Evolutionary conservation across 2,113 vertebrate genomes (phyloP).

Genomic region (Oreochromis niloticus): DNA sequence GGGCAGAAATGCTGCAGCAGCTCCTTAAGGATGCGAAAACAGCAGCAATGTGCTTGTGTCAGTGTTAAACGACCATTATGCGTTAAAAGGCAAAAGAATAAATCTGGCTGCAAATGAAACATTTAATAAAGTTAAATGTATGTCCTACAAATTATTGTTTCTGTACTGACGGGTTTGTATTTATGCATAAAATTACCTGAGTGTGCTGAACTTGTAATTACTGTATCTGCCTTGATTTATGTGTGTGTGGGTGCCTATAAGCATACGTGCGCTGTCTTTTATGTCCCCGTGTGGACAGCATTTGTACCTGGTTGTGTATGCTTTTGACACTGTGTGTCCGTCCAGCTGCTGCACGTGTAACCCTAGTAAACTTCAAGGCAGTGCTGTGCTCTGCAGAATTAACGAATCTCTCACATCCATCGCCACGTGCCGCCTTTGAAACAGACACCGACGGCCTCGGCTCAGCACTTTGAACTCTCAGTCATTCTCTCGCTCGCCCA

Average conservation of each 20-base stretch:
- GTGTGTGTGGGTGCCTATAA: not conserved
- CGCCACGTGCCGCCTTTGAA: slow-evolving; percentile 85
- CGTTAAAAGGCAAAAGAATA: not conserved
- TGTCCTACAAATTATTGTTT: not conserved
- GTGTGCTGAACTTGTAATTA: not conserved
- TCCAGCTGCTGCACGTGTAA: slow-evolving; percentile 67
- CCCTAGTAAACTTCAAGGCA: slow-evolving; percentile 84
- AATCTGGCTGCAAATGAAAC: not conserved
- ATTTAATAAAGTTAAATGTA: not conserved
- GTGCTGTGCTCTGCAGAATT: slow-evolving; percentile 78
- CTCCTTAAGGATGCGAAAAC: not conserved
- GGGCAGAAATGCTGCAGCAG: not conserved
- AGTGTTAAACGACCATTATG: not conserved
- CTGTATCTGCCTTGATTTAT: not conserved
- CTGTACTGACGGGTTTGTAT: not conserved
- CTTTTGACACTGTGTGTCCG: not conserved
- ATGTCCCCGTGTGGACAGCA: not conserved
- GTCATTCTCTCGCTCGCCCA: slow-evolving; percentile 29
- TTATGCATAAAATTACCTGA: not conserved
- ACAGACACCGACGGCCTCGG: slow-evolving; percentile 66
- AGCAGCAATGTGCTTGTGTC: not conserved
- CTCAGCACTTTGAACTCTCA: slow-evolving; percentile 49
- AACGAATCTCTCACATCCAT: slow-evolving; percentile 83
- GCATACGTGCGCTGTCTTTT: not conserved
- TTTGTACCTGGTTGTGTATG: not conserved